Conservation (phyloP, 2,113 vertebrate species). For the Enhydra lutris region DNA sequence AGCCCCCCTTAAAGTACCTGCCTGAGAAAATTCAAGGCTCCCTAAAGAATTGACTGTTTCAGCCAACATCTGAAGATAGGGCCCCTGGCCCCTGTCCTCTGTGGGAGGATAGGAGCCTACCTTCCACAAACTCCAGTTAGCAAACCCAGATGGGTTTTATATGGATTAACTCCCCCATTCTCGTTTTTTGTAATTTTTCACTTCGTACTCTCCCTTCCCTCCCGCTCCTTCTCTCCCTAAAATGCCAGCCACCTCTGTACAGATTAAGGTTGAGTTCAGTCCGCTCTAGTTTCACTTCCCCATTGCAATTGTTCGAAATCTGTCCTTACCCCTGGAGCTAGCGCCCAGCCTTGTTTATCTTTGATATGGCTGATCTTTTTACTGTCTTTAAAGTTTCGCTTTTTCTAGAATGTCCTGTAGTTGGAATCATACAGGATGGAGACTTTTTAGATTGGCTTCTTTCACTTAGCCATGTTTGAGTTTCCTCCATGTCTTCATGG, state of each 20-base stretch:
- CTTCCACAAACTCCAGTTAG: not conserved
- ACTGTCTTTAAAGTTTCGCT: not conserved
- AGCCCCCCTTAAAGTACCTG: not conserved
- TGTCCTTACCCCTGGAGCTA: not conserved
- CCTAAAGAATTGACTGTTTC: not conserved
- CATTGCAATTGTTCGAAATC: not conserved
- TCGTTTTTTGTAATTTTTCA: not conserved
- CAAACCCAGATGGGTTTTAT: not conserved
- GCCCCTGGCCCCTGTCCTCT: not conserved
- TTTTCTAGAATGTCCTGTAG: not conserved
- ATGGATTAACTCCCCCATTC: not conserved
- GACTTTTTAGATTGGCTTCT: not conserved
- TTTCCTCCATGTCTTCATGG: not conserved
- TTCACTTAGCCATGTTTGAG: not conserved
- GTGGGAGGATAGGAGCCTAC: not conserved
- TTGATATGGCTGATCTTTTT: not conserved
- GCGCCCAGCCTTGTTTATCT: not conserved
- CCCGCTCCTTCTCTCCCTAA: not conserved
- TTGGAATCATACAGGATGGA: not conserved
- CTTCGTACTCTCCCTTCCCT: not conserved
- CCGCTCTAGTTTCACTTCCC: not conserved
- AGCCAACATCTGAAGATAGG: not conserved
- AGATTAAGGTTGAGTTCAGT: not conserved
- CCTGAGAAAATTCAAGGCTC: not conserved
- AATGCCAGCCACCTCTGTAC: not conserved